Conservation (phyloP, 2,113 vertebrate genomes). For the Rhea pennata region DNA sequence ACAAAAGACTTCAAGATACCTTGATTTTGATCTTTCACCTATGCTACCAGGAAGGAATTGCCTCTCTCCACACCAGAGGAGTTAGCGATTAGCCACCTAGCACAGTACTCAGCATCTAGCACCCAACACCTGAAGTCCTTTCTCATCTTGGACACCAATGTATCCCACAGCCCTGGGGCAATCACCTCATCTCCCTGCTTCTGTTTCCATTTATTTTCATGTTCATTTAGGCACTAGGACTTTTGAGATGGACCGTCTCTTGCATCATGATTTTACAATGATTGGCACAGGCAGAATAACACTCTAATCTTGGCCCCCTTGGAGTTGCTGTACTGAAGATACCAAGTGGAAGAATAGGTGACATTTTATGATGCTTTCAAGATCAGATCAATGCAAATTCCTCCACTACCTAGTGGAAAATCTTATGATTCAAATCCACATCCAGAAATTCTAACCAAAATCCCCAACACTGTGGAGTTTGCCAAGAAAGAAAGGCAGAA, state of each 20-base stretch:
- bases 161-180: background rate
- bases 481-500: background rate
- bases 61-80: background rate
- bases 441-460: background rate
- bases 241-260: background rate
- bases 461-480: fast-evolving
- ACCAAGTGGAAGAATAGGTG: background rate
- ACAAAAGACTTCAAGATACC: fast-evolving
- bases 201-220: background rate
- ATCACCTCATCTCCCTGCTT: background rate
- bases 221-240: background rate
- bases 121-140: no score
- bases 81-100: background rate
- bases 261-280: background rate
- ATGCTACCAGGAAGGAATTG: background rate
- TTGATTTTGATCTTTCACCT: background rate
- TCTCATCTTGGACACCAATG: background rate
- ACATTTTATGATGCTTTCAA: background rate
- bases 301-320: background rate
- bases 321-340: background rate
- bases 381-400: background rate
- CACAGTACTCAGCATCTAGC: background rate
- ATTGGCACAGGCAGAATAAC: background rate
- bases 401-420: background rate
- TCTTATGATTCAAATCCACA: background rate